phyloP scores from a whole-genome alignment of 1,140 invertebrate species.

The Acromyrmex heyeri region DNA sequence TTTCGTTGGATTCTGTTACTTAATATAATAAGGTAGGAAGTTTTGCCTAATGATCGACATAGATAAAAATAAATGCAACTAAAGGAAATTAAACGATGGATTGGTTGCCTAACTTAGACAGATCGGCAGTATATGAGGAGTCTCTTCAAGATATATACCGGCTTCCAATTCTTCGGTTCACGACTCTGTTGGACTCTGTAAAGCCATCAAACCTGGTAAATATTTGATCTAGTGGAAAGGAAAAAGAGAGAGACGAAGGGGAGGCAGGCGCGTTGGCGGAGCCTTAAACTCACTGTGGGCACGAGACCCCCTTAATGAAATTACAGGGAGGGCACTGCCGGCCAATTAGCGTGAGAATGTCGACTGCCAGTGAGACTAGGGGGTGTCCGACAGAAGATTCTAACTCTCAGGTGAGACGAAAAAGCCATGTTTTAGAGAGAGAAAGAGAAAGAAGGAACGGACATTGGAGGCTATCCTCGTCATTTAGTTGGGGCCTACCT shows the following conservation, averaged over 20 bases:
- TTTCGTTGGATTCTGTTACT: background rate
- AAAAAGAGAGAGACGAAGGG: constrained; percentile 31
- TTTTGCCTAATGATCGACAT: background rate
- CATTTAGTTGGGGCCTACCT: constrained; percentile 77
- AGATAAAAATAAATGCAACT: background rate
- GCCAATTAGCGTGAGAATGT: constrained; percentile 84
- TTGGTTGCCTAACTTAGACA: constrained; percentile 20
- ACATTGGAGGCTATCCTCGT: constrained; percentile 65
- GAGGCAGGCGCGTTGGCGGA: constrained; percentile 65
- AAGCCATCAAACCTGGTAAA: constrained; percentile 79
- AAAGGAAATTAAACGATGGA: background rate
- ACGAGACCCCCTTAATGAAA: constrained; percentile 84
- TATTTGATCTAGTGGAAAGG: constrained; percentile 74
- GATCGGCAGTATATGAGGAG: constrained; percentile 47
- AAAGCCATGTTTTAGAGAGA: background rate
- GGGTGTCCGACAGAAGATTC: constrained; percentile 71
- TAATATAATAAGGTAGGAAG: background rate
- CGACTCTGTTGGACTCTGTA: constrained; percentile 64
- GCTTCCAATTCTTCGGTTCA: constrained; percentile 65
- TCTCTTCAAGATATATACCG: constrained; percentile 54
- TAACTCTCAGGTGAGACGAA: constrained; percentile 33
- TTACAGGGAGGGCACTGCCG: constrained; percentile 81
- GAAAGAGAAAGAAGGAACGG: constrained; percentile 17
- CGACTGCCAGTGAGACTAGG: constrained; percentile 71
- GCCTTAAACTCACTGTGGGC: constrained; percentile 75